Evolutionary conservation across 2,888 invertebrate species (phyloP).

Genomic region (Phalera bucephala): DNA sequence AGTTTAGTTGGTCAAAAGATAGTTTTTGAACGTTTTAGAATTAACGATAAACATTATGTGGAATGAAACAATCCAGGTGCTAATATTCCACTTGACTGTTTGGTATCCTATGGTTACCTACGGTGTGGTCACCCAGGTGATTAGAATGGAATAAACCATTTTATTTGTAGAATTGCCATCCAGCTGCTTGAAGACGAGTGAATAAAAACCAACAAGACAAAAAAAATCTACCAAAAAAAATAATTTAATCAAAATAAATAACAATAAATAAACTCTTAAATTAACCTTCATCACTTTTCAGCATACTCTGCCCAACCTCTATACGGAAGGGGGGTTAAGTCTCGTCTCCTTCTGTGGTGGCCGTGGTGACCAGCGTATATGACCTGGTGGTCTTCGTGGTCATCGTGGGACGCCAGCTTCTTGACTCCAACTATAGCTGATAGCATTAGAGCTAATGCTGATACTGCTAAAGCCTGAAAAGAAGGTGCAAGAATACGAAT

Average conservation of each 20-base stretch:
- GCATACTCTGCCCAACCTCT: conserved; percentile 71
- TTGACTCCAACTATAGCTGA: conserved; percentile 90
- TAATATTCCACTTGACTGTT: no score
- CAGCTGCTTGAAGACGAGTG: no score
- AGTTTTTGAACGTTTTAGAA: no score
- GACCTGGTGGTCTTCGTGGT: conserved; percentile 83
- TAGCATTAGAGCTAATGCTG: conserved; percentile 88
- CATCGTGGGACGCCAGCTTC: conserved; percentile 85
- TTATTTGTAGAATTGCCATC: no score
- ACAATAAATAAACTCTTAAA: conserved; percentile 19
- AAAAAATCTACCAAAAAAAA: conserved; percentile 13
- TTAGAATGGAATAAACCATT: no score
- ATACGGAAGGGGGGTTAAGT: conserved; percentile 73
- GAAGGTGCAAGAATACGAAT: no score
- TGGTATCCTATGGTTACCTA: no score
- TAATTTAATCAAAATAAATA: conserved; percentile 36
- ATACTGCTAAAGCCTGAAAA: conserved; percentile 86
- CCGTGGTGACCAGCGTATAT: conserved; percentile 85
- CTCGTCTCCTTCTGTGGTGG: conserved; percentile 80
- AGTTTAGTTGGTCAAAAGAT: no score
- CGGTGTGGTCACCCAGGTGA: no score
- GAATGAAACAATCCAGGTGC: no score
- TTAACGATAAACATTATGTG: no score
- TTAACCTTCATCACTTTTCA: conserved; percentile 20
- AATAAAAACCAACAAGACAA: no score